These are phyloP conservation scores for Bombus cullumanus DNA, from an alignment of 1,140 invertebrate genomes.

Conservation along the genomic window DNA sequence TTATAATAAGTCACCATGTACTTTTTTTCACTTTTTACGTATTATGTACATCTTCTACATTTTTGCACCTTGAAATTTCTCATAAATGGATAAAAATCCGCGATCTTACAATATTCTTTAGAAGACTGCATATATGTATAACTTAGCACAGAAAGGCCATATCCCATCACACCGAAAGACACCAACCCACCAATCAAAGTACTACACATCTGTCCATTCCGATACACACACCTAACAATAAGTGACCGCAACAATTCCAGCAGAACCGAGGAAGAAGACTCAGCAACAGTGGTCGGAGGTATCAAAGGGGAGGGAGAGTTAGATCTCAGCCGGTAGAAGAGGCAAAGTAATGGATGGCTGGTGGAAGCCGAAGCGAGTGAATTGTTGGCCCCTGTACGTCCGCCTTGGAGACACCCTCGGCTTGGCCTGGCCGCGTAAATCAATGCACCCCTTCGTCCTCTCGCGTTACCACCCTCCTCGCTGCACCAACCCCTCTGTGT, in stretches of 20 bases:
- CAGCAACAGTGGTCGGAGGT: not conserved
- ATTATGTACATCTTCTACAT: too few relatives aligned
- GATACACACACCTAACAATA: conserved; percentile 57
- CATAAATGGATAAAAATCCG: too few relatives aligned
- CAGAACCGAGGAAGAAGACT: conserved; percentile 33
- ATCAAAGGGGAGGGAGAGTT: not conserved
- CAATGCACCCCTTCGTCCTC: conserved; percentile 77
- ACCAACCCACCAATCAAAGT: too few relatives aligned
- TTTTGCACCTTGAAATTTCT: too few relatives aligned
- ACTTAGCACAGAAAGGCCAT: too few relatives aligned
- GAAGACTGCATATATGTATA: too few relatives aligned
- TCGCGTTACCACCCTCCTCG: conserved; percentile 61
- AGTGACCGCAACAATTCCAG: conserved; percentile 80
- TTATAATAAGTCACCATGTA: too few relatives aligned
- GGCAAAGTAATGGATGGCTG: conserved; percentile 80
- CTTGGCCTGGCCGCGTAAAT: conserved; percentile 78
- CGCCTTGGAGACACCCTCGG: conserved; percentile 79
- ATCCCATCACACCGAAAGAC: too few relatives aligned
- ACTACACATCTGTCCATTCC: conserved; percentile 18
- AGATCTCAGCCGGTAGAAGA: conserved; percentile 49
- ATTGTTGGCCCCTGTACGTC: conserved; percentile 80
- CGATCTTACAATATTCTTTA: too few relatives aligned
- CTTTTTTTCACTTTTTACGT: too few relatives aligned
- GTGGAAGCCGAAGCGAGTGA: conserved; percentile 80
- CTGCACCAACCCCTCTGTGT: conserved; percentile 33